Evolutionary conservation across 2,113 vertebrate species (phyloP).

Genomic region (Galemys pyrenaicus): DNA sequence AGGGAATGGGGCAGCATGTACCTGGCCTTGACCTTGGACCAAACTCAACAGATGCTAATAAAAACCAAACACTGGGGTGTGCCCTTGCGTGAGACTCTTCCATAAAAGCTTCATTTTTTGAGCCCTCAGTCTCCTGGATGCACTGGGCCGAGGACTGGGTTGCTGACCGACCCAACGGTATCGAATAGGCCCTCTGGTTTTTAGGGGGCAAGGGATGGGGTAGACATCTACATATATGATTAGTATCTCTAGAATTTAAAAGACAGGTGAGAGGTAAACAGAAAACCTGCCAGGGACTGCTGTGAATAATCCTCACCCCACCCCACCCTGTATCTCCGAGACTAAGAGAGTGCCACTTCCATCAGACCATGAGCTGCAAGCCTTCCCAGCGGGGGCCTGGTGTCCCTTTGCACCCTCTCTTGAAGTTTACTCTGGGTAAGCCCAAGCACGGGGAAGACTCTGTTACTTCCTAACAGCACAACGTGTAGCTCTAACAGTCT

Average conservation of each 20-base stretch:
- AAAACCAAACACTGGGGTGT: background rate
- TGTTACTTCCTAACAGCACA: background rate
- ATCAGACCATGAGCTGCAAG: background rate
- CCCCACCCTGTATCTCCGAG: background rate
- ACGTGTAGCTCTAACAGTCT: background rate
- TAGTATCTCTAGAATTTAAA: background rate
- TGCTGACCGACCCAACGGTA: background rate
- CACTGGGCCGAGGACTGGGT: rapidly evolving
- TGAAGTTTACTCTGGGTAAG: background rate
- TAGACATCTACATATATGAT: rapidly evolving
- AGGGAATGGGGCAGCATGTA: background rate
- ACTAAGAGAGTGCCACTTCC: background rate
- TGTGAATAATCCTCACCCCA: background rate
- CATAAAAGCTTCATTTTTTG: background rate
- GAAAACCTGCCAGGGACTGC: background rate
- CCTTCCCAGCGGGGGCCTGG: background rate
- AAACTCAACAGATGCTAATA: background rate
- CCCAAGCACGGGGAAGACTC: background rate
- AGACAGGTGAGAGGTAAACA: background rate
- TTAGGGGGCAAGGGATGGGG: too few species aligned
- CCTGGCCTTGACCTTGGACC: background rate
- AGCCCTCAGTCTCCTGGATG: background rate
- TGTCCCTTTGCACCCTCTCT: background rate
- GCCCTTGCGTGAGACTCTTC: background rate
- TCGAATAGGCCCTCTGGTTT: background rate